Evolutionary conservation across 2,113 vertebrate genomes (phyloP), one percentile per base, ranked within the genome.

Genomic region (Lipotes vexillifer): DNA sequence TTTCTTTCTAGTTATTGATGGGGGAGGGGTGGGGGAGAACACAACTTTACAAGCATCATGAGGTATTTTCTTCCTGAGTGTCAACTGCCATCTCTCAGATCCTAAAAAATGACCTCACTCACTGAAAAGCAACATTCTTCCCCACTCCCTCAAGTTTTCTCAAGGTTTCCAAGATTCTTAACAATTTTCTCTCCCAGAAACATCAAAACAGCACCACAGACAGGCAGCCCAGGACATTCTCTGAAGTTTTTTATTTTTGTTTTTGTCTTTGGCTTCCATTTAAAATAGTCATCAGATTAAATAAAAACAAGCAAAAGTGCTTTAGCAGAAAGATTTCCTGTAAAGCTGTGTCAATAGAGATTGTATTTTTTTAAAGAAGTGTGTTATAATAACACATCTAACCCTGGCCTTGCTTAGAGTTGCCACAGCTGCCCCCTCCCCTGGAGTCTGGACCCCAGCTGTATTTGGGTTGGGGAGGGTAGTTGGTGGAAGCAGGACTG

Each of bases 111-210:
- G 18, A 83, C 31, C 25, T 87, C 78, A 95, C 11, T 27, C 49
- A 69, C 68, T 49, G 78, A 86, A 94, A 41, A 72, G 77, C 74
- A 96, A 74, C 69, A 75, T 83, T 95, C 66, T 72, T 86, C 44
- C 82, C 77, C 27, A 72, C 46, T 92, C 72, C 46, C 72, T 94
- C 74, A 91, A 66, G 61, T 36, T 36, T 95, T 81, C 57, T 65
- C 69, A 96, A 93, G 49, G 49, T 95, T 97, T 94, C 92, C 96
- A 93, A 94, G 83, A 93, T 72, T 91, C 74, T 87, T 96, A 68
- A 96, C 74, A 83, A 92, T 59, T 91, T 97, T 97, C 44, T 57
- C 69, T 94, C 74, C 90, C 78, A 95, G 74, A 80, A 87, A 96
- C 36, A 78, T 83, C 78, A 93, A 94, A 94, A 90, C 55, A 87